These are phyloP conservation scores for Apotomis capreana DNA, from an alignment of 2,888 invertebrate genomes.

Conservation along the genomic window DNA sequence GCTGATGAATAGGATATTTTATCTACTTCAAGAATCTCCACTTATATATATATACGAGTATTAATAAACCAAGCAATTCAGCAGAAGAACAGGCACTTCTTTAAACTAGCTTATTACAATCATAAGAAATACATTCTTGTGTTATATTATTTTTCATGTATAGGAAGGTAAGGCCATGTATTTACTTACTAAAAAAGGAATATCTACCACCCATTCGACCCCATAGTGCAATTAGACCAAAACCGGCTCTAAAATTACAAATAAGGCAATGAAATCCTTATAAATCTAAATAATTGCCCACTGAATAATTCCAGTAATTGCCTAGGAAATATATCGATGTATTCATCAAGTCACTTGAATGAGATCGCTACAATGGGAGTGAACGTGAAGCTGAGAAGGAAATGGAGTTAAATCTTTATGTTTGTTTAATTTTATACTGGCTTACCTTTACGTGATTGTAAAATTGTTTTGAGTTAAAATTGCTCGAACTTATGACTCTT, in stretches of 20 bases:
- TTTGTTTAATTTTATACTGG: too few relatives aligned
- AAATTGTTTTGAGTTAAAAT: too few relatives aligned
- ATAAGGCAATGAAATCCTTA: conserved; percentile 41
- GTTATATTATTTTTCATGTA: not conserved
- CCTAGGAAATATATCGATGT: conserved; percentile 47
- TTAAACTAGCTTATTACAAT: too few relatives aligned
- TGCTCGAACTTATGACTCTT: too few relatives aligned
- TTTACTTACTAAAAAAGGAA: too few relatives aligned
- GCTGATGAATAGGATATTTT: too few relatives aligned
- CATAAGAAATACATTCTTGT: not conserved
- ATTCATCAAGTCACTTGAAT: conserved; percentile 46
- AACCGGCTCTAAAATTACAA: conserved; percentile 38
- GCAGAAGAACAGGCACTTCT: too few relatives aligned
- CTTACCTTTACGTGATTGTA: too few relatives aligned
- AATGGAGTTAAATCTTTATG: not conserved
- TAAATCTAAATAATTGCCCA: conserved; percentile 44
- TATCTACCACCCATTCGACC: too few relatives aligned
- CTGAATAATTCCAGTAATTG: conserved; percentile 44
- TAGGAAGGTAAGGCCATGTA: not conserved
- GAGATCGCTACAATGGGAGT: conserved; percentile 41
- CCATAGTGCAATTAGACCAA: conserved; percentile 29
- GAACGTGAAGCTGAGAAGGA: conserved; percentile 23
- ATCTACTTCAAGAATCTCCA: too few relatives aligned
- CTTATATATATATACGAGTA: too few relatives aligned
- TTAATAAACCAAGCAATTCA: too few relatives aligned